These are phyloP conservation scores for Tragelaphus buxtoni DNA, from an alignment of 2,113 vertebrate species.

Conservation along the genomic window DNA sequence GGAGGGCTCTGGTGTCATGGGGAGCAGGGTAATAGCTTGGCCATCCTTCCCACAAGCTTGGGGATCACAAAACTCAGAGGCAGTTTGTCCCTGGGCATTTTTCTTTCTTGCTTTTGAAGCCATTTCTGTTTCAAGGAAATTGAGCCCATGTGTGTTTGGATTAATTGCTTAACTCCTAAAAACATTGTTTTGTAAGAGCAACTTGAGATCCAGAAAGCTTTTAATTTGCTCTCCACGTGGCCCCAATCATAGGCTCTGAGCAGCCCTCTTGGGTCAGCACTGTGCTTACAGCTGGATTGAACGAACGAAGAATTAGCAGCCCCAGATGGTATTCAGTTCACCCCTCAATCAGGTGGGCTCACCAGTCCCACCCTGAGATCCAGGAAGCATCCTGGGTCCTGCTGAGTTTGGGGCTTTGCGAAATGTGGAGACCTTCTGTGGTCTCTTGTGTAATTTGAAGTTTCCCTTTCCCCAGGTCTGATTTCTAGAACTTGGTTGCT, in stretches of 20 bases:
- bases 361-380: neutral
- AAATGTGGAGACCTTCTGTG: neutral
- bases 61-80: neutral
- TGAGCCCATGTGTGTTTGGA: conserved; percentile 55
- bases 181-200: conserved; percentile 39
- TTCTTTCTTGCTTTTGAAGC: neutral
- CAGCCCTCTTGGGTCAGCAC: neutral
- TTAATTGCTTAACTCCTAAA: conserved; percentile 36
- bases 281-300: neutral
- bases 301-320: neutral
- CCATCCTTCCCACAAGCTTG: neutral
- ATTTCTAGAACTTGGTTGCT: neutral
- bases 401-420: neutral
- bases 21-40: rapidly evolving
- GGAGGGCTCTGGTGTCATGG: neutral
- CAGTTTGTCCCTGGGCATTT: neutral
- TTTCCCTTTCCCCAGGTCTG: neutral
- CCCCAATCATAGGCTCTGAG: neutral
- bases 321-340: rapidly evolving
- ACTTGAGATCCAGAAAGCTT: neutral
- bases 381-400: neutral
- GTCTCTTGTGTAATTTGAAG: rapidly evolving
- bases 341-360: neutral
- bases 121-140: conserved; percentile 57
- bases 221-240: neutral